phyloP scores from a whole-genome alignment of 2,113 vertebrate genomes.

The Psammodynastes pulverulentus region DNA sequence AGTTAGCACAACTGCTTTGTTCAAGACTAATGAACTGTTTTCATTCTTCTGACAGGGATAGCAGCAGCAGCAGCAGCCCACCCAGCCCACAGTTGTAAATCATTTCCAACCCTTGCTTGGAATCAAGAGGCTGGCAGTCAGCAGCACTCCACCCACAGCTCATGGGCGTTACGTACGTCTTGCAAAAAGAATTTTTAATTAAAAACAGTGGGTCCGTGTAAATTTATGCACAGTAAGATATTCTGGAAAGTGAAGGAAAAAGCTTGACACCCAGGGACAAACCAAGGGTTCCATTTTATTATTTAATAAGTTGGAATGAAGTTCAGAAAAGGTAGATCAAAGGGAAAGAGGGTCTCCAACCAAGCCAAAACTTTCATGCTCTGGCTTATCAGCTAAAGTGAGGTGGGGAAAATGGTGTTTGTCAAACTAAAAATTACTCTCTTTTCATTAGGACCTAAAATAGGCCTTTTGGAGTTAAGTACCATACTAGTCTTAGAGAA shows the following conservation, averaged over 20 bases:
- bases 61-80: background rate
- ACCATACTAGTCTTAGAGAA: background rate
- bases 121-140: background rate
- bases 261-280: background rate
- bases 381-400: background rate
- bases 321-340: background rate
- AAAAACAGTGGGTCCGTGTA: constrained; percentile 5
- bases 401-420: background rate
- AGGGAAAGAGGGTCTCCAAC: background rate
- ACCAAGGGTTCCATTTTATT: constrained; percentile 17
- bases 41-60: background rate
- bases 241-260: constrained; percentile 8
- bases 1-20: constrained; percentile 8
- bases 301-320: background rate
- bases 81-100: background rate
- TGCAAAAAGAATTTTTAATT: constrained; percentile 28
- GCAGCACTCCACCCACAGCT: background rate
- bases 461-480: background rate
- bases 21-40: constrained; percentile 3
- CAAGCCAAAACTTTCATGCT: background rate
- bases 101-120: background rate
- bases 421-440: background rate
- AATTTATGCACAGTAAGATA: background rate
- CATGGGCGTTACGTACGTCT: background rate
- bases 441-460: background rate